phyloP scores from a whole-genome alignment of 2,113 vertebrate species.

The Procavia capensis region DNA sequence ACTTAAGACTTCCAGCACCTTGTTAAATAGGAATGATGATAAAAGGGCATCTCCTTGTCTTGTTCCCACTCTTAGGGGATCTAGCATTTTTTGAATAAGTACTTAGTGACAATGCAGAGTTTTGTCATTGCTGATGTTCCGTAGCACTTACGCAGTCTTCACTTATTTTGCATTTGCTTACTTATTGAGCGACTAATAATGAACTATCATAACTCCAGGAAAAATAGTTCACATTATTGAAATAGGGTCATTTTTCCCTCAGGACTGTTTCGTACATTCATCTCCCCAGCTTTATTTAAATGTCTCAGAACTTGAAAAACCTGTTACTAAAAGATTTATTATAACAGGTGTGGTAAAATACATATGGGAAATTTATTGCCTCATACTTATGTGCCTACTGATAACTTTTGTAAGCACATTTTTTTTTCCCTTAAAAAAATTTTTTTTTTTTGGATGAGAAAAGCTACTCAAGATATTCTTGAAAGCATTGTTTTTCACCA shows the following conservation, averaged over 20 bases:
- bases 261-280: not conserved
- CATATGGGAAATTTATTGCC: conserved; percentile 19
- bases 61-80: not conserved
- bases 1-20: too few species aligned
- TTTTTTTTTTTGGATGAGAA: conserved; percentile 25
- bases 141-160: not conserved
- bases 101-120: conserved; percentile 4
- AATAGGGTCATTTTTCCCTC: not conserved
- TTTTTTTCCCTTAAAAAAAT: not conserved
- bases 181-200: conserved; percentile 55
- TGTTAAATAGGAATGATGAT: too few species aligned
- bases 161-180: conserved; percentile 39
- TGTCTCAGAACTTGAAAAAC: conserved; percentile 35
- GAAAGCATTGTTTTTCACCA: conserved; percentile 9
- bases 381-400: not conserved
- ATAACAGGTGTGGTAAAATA: not conserved
- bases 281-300: conserved; percentile 9
- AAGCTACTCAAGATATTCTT: not conserved
- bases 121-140: conserved; percentile 43
- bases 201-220: conserved; percentile 12
- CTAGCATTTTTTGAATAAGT: conserved; percentile 40
- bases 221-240: conserved; percentile 14
- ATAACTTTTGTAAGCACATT: conserved; percentile 38
- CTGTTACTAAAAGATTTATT: not conserved
- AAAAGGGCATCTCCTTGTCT: too few species aligned